Evolutionary conservation across 2,888 invertebrate species (phyloP).

Genomic region (Campaea margaritaria): DNA sequence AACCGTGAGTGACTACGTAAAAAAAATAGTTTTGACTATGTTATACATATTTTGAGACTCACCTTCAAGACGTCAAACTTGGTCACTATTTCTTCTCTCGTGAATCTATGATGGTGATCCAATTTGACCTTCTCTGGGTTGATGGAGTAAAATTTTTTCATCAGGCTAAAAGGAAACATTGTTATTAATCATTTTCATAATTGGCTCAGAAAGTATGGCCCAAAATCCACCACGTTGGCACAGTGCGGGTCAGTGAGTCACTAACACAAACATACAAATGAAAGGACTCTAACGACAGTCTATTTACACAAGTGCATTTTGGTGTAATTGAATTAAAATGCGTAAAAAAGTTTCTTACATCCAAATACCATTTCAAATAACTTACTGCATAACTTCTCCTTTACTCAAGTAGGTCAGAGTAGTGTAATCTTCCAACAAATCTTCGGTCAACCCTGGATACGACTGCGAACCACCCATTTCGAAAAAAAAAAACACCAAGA

Average conservation of each 20-base stretch:
- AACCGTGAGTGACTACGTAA: too few relatives aligned
- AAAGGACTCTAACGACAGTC: too few relatives aligned
- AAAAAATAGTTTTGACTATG: too few relatives aligned
- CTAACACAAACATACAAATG: too few relatives aligned
- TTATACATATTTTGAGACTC: conserved; percentile 8
- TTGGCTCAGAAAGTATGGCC: too few relatives aligned
- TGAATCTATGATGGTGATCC: conserved; percentile 81
- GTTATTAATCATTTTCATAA: too few relatives aligned
- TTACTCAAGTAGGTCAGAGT: conserved; percentile 86
- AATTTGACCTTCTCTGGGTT: conserved; percentile 70
- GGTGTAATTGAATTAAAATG: too few relatives aligned
- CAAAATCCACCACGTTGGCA: too few relatives aligned
- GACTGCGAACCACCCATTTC: conserved; percentile 81
- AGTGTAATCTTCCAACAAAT: conserved; percentile 85
- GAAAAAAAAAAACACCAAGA: conserved; percentile 5
- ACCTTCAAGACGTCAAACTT: conserved; percentile 89
- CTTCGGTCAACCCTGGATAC: conserved; percentile 81
- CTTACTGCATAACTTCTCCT: conserved; percentile 87
- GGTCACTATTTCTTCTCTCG: conserved; percentile 80
- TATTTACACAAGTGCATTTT: too few relatives aligned
- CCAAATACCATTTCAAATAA: conserved; percentile 34
- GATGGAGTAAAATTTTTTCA: conserved; percentile 84
- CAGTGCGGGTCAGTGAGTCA: too few relatives aligned
- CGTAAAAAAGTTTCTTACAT: too few relatives aligned
- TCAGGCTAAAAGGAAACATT: conserved; percentile 74